Conservation (phyloP, 2,797 vertebrate genomes). For the Thalassophryne amazonica region DNA sequence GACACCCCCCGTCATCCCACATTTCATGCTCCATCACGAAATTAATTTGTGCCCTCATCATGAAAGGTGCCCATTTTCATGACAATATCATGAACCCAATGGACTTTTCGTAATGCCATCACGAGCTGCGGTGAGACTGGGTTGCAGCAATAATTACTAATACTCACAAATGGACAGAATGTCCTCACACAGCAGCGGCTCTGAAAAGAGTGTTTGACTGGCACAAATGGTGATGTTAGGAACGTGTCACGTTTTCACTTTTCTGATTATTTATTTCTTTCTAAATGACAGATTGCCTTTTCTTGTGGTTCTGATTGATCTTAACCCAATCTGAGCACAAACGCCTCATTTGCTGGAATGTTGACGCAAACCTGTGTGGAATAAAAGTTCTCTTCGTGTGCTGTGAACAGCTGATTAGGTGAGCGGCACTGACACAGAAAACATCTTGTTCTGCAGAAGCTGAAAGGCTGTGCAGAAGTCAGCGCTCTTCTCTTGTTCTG, state of each 20-base stretch:
- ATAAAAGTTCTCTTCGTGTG: slow-evolving; percentile 10
- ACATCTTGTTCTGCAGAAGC: slow-evolving; percentile 29
- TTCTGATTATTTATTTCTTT: not conserved
- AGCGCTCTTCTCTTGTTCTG: slow-evolving; percentile 16
- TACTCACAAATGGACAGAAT: slow-evolving; percentile 39
- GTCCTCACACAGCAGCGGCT: no score
- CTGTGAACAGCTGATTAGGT: slow-evolving; percentile 23
- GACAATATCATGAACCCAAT: no score
- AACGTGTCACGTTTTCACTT: not conserved
- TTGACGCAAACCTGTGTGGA: slow-evolving; percentile 13
- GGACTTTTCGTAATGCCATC: no score
- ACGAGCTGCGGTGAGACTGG: no score
- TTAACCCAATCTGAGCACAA: slow-evolving; percentile 10
- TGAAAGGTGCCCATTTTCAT: no score
- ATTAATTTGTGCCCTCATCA: no score
- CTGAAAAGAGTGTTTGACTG: no score
- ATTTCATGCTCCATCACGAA: no score
- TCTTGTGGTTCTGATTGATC: slow-evolving; percentile 10
- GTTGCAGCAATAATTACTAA: no score
- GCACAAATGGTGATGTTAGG: no score
- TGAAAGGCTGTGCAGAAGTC: slow-evolving; percentile 25
- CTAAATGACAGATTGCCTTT: not conserved
- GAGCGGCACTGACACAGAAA: slow-evolving; percentile 17
- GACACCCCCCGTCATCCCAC: no score
- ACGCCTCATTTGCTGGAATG: slow-evolving; percentile 12